phyloP scores from a whole-genome alignment of 2,888 invertebrate genomes.

The Harpagoxenus sublaevis region DNA sequence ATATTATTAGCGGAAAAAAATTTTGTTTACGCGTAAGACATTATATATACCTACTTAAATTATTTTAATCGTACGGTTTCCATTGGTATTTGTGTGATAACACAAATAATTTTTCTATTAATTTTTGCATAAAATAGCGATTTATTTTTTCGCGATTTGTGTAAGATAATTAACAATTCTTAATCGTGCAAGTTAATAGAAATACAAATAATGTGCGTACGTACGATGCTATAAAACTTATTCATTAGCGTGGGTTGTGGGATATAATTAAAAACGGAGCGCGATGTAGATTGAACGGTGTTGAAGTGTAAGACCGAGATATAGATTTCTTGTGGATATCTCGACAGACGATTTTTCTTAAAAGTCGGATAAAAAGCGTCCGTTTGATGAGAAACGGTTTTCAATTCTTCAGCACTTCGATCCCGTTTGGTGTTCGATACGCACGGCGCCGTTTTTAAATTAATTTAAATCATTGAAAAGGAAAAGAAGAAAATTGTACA shows the following conservation, averaged over 20 bases:
- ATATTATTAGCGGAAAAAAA: not conserved
- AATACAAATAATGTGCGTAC: not conserved
- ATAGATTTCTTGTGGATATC: conserved; percentile 20
- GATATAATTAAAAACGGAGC: conserved; percentile 14
- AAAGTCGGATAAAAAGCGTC: conserved; percentile 13
- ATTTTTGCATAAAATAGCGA: not conserved
- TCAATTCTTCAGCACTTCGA: conserved; percentile 3
- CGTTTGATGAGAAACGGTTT: conserved; percentile 14
- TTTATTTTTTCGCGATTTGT: not conserved
- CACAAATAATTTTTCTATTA: not conserved
- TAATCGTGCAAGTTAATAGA: not conserved
- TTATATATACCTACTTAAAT: not conserved
- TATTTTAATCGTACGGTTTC: not conserved
- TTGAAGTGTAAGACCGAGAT: conserved; percentile 10
- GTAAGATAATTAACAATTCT: conserved; percentile 1
- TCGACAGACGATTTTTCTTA: conserved; percentile 1
- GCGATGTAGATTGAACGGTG: not conserved
- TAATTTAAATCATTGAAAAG: not conserved
- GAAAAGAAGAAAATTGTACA: not conserved
- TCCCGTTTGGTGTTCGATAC: conserved; percentile 26
- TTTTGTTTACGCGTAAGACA: not conserved
- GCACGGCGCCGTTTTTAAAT: not conserved
- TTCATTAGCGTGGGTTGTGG: conserved; percentile 17
- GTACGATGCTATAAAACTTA: not conserved
- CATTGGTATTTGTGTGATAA: not conserved